These are phyloP conservation scores for Drosophila quadrilineata DNA, from an alignment of 1,140 invertebrate genomes.

Conservation along the genomic window DNA sequence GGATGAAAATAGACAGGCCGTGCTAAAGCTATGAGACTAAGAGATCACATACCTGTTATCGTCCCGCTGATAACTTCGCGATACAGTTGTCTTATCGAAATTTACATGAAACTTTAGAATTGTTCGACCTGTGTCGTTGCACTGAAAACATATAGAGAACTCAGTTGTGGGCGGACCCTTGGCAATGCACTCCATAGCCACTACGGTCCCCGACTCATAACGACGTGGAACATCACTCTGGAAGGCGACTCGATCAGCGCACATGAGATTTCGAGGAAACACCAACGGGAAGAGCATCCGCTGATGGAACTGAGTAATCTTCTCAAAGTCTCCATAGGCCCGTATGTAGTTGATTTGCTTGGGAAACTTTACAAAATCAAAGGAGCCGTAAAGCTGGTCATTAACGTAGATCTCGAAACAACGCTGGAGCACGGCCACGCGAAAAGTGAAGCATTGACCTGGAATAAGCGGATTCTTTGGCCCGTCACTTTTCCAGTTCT, in stretches of 20 bases:
- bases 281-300: constrained; percentile 76
- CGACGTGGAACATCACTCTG: constrained; percentile 75
- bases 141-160: constrained; percentile 79
- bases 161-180: constrained; percentile 73
- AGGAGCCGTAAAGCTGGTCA: constrained; percentile 73
- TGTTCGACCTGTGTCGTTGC: constrained; percentile 72
- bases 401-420: constrained; percentile 80
- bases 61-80: constrained; percentile 66
- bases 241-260: constrained; percentile 67
- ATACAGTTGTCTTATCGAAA: constrained; percentile 70
- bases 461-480: constrained; percentile 75
- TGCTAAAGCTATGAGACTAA: too few relatives aligned
- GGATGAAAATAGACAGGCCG: background rate
- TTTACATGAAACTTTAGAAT: constrained; percentile 74
- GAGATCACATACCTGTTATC: constrained; percentile 57
- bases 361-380: constrained; percentile 77
- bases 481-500: constrained; percentile 77
- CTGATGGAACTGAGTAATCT: constrained; percentile 78
- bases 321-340: constrained; percentile 76
- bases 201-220: constrained; percentile 75
- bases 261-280: constrained; percentile 69
- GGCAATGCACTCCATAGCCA: constrained; percentile 78
- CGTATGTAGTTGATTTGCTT: constrained; percentile 77
- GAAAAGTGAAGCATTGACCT: constrained; percentile 74
- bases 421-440: constrained; percentile 73